Evolutionary conservation across 2,888 invertebrate genomes (phyloP).

Genomic region (Protula sp.): DNA sequence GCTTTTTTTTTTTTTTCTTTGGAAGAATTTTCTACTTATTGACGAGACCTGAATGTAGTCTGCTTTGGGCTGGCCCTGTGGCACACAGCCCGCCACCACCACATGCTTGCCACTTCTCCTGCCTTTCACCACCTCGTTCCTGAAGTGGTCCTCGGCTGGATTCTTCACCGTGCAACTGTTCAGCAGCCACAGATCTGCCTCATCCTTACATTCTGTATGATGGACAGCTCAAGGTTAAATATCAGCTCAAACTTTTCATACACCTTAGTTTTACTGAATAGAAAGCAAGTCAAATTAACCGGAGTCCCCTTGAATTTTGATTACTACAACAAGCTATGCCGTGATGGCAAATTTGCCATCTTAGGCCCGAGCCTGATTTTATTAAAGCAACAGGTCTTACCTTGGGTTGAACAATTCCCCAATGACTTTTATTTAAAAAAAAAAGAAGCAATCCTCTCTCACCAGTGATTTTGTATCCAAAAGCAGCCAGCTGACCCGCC

Average conservation of each 20-base stretch:
- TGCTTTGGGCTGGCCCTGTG: conserved; percentile 69
- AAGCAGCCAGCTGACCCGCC: conserved; percentile 86
- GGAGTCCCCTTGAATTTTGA: no score
- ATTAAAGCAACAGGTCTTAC: no score
- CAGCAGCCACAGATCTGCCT: conserved; percentile 88
- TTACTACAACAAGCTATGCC: no score
- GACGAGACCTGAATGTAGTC: conserved; percentile 47
- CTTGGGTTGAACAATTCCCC: no score
- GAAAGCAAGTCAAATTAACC: no score
- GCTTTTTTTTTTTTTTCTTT: no score
- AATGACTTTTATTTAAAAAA: no score
- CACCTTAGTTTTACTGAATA: no score
- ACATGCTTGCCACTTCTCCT: conserved; percentile 71
- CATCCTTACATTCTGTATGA: conserved; percentile 64
- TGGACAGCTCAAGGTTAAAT: no score
- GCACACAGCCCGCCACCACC: conserved; percentile 96
- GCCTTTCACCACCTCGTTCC: conserved; percentile 70
- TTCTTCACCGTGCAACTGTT: conserved; percentile 98
- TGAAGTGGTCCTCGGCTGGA: conserved; percentile 92
- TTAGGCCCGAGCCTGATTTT: no score
- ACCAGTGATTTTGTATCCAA: conserved; percentile 77
- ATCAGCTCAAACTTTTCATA: no score
- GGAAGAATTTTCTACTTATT: background rate
- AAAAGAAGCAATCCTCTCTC: conserved; percentile 3
- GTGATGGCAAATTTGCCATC: no score